Base-by-base conservation (phyloP, 2,113 vertebrate species). In the Thunnus thynnus region DNA sequence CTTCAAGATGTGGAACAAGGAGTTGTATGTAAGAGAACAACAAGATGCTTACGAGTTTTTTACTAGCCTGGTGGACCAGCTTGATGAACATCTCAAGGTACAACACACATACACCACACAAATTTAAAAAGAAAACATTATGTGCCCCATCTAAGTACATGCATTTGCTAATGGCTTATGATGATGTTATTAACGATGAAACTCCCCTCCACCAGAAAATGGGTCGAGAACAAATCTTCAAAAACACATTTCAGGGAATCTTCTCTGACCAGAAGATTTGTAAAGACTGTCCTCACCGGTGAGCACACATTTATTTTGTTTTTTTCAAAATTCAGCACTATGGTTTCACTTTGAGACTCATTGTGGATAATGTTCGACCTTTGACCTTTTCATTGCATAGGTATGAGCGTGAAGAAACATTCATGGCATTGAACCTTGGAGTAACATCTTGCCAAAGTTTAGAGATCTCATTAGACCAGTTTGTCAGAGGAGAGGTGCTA, bases 1-100 rank as follows among this genome's bases (percentile, higher is more conserved):
- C 88, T 99, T 99, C 94, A 99, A 98, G 94, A 99, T 99, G 97
- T 99, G 98, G 98, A 99, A 99, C 93, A 99, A 97, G 76, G 98
- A 99, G 85, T 92, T 99, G 30, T 99, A 98, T 41, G 98, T 99
- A 11, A 94, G 98, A 84, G 98, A 99, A 64, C 98, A 99, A 75
- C 98, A 99, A 84, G 98, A 99, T 83, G 98, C 98, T 1, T 99
- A 99, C 22, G 98, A 99, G 89, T 99, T 99, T 94, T 99, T 99
- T 91, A 99, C 98, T 57, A 99, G 98, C 84, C 96, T 99, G 60
- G 97, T 99, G 89, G 98, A 99, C 91, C 98, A 99, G 93, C 96
- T 99, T 85, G 98, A 99, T 67, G 98, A 99, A 36, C 97, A 99
- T 85, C 97, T 99, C 60, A 99, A 99, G 97, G 98, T 99, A 95